Evolutionary conservation across 2,113 vertebrate species (phyloP), one percentile per base, ranked within the genome.

Genomic region (Triplophysa tibetana): DNA sequence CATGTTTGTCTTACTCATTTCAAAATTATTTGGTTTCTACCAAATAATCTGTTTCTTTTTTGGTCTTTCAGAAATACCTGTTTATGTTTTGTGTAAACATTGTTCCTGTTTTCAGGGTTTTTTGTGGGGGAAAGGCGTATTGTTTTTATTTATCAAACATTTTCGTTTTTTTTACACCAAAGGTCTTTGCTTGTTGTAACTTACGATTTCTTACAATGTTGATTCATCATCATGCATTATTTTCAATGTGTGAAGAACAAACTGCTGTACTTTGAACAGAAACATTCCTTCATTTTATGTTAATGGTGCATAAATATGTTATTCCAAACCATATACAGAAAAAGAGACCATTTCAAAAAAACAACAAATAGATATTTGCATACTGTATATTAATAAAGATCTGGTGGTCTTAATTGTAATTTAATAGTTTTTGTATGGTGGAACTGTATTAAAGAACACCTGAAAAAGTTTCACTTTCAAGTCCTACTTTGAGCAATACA

Each of bases 351-450:
- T 87, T 70, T 86, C 63, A 75, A 73, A 81, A 75, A 73, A 76
- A 65, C 56, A 81, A 82, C 43, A 61, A 61, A 74, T 61, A 77
- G 75, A 84, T 86, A 85, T 88, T 85, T 87, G 88, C 84, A 87
- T 86, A 79, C 54, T 88, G 82, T 87, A 87, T 78, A 87, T 86
- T 84, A 85, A 87, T 79, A 84, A 81, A 85, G 72, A 80, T 82
- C 79, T 83, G 77, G 83, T 79, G 77, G 77, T 85, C 79, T 85
- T 68, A 79, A 77, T 50, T 56, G n/a, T 70, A 16, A 60, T 67
- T 45, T 58, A 16, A 19, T 17, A 12, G 65, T 10, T 26, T 56
- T 38, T 75, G 12, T 81, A 12, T 19, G n/a, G n/a, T 65, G 73
- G 54, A 75, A 70, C 58, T 63, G 41, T n/a, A 75, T 75, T 63